Conservation (phyloP, 2,888 invertebrate species). For the Tetramorium bicarinatum region DNA sequence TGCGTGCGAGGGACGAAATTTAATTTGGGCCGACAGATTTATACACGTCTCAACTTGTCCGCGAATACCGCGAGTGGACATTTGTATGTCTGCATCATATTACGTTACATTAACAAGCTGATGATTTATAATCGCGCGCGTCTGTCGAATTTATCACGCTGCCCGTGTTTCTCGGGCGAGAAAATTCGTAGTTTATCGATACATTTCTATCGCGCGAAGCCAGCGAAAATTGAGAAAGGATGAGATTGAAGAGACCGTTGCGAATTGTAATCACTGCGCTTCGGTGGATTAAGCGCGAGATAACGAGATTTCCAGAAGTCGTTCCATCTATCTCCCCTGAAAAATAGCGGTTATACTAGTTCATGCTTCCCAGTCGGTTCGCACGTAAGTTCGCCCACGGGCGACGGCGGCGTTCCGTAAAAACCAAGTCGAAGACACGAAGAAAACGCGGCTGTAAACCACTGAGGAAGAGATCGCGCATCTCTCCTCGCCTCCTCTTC, state of each 20-base stretch:
- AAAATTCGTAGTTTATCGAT: slow-evolving; percentile 12
- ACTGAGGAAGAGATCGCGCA: slow-evolving; percentile 34
- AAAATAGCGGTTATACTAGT: slow-evolving; percentile 46
- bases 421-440: slow-evolving; percentile 81
- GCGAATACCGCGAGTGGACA: slow-evolving; percentile 25
- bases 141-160: slow-evolving; percentile 14
- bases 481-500: slow-evolving; percentile 20
- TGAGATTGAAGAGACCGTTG: slow-evolving; percentile 31
- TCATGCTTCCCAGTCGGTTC: slow-evolving; percentile 9
- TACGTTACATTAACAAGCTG: slow-evolving; percentile 40
- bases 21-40: slow-evolving; percentile 36
- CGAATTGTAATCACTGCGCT: slow-evolving; percentile 36
- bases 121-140: slow-evolving; percentile 27
- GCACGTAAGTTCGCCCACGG: slow-evolving; percentile 44
- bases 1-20: slow-evolving; percentile 33
- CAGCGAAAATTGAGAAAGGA: slow-evolving; percentile 6
- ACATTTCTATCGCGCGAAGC: not conserved
- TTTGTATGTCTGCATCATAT: slow-evolving; percentile 22
- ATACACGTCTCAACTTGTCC: slow-evolving; percentile 10
- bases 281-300: slow-evolving; percentile 31
- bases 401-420: slow-evolving; percentile 74
- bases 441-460: slow-evolving; percentile 60
- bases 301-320: slow-evolving; percentile 57
- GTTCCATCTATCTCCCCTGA: slow-evolving; percentile 42
- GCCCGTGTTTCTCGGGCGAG: not conserved